phyloP scores from a whole-genome alignment of 2,113 vertebrate genomes.

The Chaenogobius annularis region DNA sequence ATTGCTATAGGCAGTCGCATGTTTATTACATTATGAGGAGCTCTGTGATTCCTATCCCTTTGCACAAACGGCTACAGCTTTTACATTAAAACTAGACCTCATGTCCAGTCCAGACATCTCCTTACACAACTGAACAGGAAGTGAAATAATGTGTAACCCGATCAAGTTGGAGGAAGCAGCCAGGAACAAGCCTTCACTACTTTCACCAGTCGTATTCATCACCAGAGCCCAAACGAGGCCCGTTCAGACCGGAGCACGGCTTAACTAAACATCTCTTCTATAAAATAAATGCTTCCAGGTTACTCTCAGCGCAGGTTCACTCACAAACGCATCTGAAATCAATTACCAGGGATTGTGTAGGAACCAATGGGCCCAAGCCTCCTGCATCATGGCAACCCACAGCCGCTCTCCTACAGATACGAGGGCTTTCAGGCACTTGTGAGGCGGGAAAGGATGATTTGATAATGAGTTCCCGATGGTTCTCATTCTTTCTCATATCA shows the following conservation, averaged over 20 bases:
- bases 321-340: conserved; percentile 83
- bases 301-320: conserved; percentile 82
- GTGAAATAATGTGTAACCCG: conserved; percentile 87
- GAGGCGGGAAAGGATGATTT: conserved; percentile 63
- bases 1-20: background rate
- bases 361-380: conserved; percentile 53
- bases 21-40: background rate
- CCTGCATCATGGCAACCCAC: conserved; percentile 61
- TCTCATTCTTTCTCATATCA: conserved; percentile 65
- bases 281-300: conserved; percentile 97
- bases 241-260: conserved; percentile 75
- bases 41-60: background rate
- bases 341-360: conserved; percentile 83
- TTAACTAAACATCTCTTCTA: conserved; percentile 84
- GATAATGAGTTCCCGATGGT: conserved; percentile 72
- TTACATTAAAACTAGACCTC: conserved; percentile 42
- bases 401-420: conserved; percentile 44
- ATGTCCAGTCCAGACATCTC: conserved; percentile 34
- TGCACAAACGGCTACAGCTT: background rate
- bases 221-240: conserved; percentile 68
- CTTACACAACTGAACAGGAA: conserved; percentile 82
- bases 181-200: conserved; percentile 82
- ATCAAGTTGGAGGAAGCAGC: conserved; percentile 84
- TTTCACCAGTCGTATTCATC: conserved; percentile 92
- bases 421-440: conserved; percentile 44